Percentiles rank a stretch among this genome's conserved stretches.
These are phyloP conservation scores for Eupeodes luniger DNA, from an alignment of 2,888 invertebrate species.

Conservation along the genomic window DNA sequence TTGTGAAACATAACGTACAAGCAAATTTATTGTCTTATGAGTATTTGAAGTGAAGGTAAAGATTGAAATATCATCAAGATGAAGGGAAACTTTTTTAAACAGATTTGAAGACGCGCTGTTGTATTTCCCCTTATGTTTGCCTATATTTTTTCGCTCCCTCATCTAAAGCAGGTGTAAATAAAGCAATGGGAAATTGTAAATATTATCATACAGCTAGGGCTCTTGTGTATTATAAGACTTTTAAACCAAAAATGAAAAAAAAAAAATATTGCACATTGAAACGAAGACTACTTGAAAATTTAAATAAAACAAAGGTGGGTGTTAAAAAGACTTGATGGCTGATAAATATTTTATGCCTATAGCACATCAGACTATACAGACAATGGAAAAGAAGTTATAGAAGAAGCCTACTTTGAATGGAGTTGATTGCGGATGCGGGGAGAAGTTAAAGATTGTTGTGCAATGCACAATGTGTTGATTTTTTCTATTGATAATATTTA, in stretches of 20 bases:
- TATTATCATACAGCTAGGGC: slow-evolving; percentile 13
- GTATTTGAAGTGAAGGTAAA: neutral
- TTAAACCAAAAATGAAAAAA: neutral
- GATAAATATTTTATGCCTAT: slow-evolving; percentile 41
- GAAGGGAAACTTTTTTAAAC: neutral
- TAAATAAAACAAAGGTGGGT: slow-evolving; percentile 36
- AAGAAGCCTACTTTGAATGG: slow-evolving; percentile 9
- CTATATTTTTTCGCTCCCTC: neutral
- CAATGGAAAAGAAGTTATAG: neutral
- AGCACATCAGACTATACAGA: neutral
- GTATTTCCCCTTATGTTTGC: neutral
- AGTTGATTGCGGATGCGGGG: neutral
- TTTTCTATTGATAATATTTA: slow-evolving; percentile 30
- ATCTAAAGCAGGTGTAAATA: slow-evolving; percentile 17
- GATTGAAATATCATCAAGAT: neutral
- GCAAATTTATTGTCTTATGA: slow-evolving; percentile 15
- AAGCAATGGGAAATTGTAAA: slow-evolving; percentile 24
- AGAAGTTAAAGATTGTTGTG: slow-evolving; percentile 34
- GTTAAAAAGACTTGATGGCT: slow-evolving; percentile 39
- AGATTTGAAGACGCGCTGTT: neutral
- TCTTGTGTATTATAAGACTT: neutral
- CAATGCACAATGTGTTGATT: slow-evolving; percentile 35
- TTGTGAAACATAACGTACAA: neutral
- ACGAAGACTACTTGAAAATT: slow-evolving; percentile 28
- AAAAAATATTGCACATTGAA: slow-evolving; percentile 4